A percentile compares a stretch with the other conserved stretches of the same genome.
phyloP scores from a whole-genome alignment of 2,113 vertebrate genomes.

The Callionymus lyra region DNA sequence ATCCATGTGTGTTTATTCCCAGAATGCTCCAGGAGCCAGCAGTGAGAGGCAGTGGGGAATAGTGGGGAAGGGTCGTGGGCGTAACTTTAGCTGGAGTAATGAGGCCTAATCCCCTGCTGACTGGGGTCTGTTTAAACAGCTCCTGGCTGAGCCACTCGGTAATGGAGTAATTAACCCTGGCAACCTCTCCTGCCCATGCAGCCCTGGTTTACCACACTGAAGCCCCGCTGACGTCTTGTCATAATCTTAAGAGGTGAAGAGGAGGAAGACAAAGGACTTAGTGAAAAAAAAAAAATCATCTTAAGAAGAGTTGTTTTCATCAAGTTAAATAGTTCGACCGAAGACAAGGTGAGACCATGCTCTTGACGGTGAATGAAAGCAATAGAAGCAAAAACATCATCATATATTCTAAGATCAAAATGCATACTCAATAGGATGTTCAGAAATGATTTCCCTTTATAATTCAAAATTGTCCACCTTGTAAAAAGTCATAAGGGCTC shows the following conservation, averaged over 20 bases:
- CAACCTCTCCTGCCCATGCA: slow-evolving; percentile 61
- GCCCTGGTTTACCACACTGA: slow-evolving; percentile 11
- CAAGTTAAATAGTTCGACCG: no score
- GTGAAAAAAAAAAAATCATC: no score
- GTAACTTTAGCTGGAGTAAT: slow-evolving; percentile 98
- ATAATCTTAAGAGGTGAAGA: slow-evolving; percentile 12
- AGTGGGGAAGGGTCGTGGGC: slow-evolving; percentile 70
- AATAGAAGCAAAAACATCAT: no score
- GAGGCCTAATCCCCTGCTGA: slow-evolving; percentile 94
- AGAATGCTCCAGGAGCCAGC: slow-evolving; percentile 74
- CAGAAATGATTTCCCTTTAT: no score
- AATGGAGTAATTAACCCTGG: slow-evolving; percentile 98
- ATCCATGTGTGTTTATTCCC: slow-evolving; percentile 74
- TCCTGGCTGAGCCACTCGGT: slow-evolving; percentile 83
- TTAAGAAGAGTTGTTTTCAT: no score
- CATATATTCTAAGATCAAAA: no score
- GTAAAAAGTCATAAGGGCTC: no score
- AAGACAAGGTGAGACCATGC: no score
- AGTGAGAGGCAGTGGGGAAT: slow-evolving; percentile 68
- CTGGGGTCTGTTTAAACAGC: slow-evolving; percentile 78
- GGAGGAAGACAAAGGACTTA: slow-evolving; percentile 4
- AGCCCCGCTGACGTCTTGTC: slow-evolving; percentile 17
- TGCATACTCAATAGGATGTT: no score
- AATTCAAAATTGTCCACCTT: no score
- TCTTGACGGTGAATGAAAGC: no score